These are phyloP conservation scores for Leucozona laternaria DNA, from an alignment of 2,888 invertebrate genomes.

Conservation along the genomic window DNA sequence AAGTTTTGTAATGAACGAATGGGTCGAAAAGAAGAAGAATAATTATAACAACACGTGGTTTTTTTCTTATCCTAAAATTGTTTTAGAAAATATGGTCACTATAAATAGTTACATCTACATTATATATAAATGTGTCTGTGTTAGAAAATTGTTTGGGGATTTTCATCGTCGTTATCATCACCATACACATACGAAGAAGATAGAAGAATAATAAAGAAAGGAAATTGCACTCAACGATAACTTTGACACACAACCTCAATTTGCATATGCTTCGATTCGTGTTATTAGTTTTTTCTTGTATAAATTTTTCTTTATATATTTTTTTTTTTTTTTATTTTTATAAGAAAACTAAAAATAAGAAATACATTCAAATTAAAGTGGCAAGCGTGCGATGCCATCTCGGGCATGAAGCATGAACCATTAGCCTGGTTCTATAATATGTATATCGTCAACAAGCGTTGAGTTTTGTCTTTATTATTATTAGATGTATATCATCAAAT, in stretches of 20 bases:
- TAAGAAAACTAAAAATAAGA: slow-evolving; percentile 16
- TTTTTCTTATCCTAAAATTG: neutral
- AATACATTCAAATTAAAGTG: slow-evolving; percentile 53
- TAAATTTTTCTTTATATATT: too few species aligned
- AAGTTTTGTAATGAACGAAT: too few species aligned
- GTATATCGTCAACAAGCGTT: too few species aligned
- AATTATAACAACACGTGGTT: too few species aligned
- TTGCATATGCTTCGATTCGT: slow-evolving; percentile 64
- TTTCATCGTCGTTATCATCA: slow-evolving; percentile 22
- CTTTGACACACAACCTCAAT: slow-evolving; percentile 62
- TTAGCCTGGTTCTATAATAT: slow-evolving; percentile 37
- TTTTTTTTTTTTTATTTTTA: neutral
- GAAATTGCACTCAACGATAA: slow-evolving; percentile 65
- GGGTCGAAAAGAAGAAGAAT: too few species aligned
- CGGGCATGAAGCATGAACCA: slow-evolving; percentile 48
- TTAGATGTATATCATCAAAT: slow-evolving; percentile 28
- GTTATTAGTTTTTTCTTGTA: slow-evolving; percentile 24
- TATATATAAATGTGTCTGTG: neutral
- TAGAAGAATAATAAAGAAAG: slow-evolving; percentile 17
- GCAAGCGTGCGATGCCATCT: slow-evolving; percentile 26
- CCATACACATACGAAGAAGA: neutral
- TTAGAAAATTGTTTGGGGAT: slow-evolving; percentile 13
- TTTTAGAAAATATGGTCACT: neutral
- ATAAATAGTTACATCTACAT: neutral
- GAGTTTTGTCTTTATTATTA: neutral